Evolutionary conservation across 2,113 vertebrate genomes (phyloP).

Genomic region (Chamaetylas fuelleborni): DNA sequence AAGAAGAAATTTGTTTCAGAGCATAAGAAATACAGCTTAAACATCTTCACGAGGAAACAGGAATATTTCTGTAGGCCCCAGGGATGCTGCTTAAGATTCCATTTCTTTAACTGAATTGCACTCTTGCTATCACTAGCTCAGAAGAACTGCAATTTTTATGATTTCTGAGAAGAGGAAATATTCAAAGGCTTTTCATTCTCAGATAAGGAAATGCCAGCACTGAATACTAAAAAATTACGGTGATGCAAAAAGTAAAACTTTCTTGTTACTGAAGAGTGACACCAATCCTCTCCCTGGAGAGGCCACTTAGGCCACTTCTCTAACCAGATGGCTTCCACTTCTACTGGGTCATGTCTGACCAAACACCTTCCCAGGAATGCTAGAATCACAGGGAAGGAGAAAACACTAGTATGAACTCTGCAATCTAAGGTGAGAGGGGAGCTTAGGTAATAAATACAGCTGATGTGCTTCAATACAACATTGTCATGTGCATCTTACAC

Average conservation of each 20-base stretch:
- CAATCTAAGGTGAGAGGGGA: neutral
- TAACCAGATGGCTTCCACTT: neutral
- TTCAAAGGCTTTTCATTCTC: neutral
- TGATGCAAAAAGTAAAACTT: neutral
- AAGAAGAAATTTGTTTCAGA: neutral
- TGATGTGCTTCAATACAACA: neutral
- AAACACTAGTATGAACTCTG: neutral
- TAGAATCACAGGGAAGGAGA: neutral
- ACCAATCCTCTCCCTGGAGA: neutral
- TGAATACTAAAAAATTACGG: neutral
- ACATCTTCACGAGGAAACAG: neutral
- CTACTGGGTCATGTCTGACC: neutral
- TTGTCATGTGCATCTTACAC: neutral
- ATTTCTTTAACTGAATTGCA: neutral
- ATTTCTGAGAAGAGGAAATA: neutral
- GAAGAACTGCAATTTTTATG: neutral
- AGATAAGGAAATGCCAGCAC: neutral
- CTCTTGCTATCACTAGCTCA: neutral
- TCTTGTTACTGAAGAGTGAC: neutral
- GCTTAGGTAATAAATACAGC: neutral
- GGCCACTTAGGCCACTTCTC: neutral
- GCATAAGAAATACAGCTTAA: neutral
- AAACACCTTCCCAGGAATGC: neutral
- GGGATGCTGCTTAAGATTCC: neutral
- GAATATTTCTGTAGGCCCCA: neutral